Evolutionary conservation across 2,113 vertebrate species (phyloP), one percentile per base, ranked within the genome.

Genomic region (Rutilus rutilus): DNA sequence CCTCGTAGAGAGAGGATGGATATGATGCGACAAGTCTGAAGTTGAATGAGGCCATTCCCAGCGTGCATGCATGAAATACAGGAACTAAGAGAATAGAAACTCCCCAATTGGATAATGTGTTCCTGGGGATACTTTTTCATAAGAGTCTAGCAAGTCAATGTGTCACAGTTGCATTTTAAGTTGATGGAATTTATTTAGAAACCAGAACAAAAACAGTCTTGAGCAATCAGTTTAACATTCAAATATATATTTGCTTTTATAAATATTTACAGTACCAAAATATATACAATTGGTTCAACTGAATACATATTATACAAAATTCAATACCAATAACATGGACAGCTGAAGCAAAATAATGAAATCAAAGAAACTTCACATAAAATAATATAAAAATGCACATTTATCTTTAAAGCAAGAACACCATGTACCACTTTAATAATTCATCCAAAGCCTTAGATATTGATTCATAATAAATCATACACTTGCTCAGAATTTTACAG

Each of bases 21-120:
- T 98, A 93, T 93, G 95, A 95, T 93, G 94, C 94, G 97, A 97
- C 97, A 97, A 95, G 92, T 96, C 92, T 89, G 76, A 94, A 95
- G 96, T 95, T 93, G 93, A 97, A 95, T 76, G 94, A 93, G 94
- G 95, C 89, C 93, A 92, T 90, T 90, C 95, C 92, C 95, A 96
- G 95, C 91, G 79, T 93, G 94, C 88, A 89, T 88, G 90, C 83
- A 86, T 62, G 88, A 88, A 84, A 90, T 84, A 93, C 92, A 90
- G 93, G 92, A 90, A 92, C 91, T 91, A 86, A 54, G 42, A 87
- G 90, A 94, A 90, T 92, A 91, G 75, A 92, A 85, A 92, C 91
- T 91, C 89, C 87, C 81, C 25, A 42, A 42, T 17, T 59, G 81
- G 67, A 83, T 83, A 71, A 71, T 83, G 23, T 25, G 30, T 33